Base-by-base conservation (phyloP, 2,888 invertebrate species). In the Entomobrya proxima region DNA sequence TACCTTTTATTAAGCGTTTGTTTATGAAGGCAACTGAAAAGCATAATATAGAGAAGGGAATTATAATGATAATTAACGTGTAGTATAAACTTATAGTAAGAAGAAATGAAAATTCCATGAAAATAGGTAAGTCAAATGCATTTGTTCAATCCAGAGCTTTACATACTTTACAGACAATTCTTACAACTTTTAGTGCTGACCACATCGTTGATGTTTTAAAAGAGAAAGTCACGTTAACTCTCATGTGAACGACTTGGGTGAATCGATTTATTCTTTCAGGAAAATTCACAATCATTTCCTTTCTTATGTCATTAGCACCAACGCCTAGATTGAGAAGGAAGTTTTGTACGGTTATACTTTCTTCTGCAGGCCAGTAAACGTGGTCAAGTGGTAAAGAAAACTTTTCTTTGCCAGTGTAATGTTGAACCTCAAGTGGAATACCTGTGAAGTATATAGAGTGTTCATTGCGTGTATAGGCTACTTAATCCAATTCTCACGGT, bases 311-410 rank as follows among this genome's bases (percentile, higher is more conserved):
- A 32, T 52, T 79, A 13, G 52, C 32, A 64, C 24, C 40, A 32
- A 78, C 61, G 15, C 24, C 37, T 37, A 35, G 30, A 24, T 21
- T 27, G 44, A 35, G 30, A 52, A 44, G 21, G n/a, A 37, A 50
- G 64, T 40, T 79, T 67, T 78, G n/a, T n/a, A 58, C 2, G 64
- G 37, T 37, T 18, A n/a, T 37, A 15, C 15, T 40, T 30, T 69
- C 4, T 64, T 35, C 11, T 30, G 27, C 30, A 15, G n/a, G 15
- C 24, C 44, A 27, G 3, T 18, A 52, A 52, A 79, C 64, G 79
- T 67, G 79, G 37, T 13, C 64, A 79, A 79, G 79, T 79, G 79
- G 67, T 15, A 64, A 52, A 18, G 15, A 52, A 52, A 69, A 69
- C 69, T 69, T 75, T 75, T 52, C 44, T 52, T 52, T 52, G 35